Base-by-base conservation (phyloP, 2,113 vertebrate species). In the Azemiops feae region DNA sequence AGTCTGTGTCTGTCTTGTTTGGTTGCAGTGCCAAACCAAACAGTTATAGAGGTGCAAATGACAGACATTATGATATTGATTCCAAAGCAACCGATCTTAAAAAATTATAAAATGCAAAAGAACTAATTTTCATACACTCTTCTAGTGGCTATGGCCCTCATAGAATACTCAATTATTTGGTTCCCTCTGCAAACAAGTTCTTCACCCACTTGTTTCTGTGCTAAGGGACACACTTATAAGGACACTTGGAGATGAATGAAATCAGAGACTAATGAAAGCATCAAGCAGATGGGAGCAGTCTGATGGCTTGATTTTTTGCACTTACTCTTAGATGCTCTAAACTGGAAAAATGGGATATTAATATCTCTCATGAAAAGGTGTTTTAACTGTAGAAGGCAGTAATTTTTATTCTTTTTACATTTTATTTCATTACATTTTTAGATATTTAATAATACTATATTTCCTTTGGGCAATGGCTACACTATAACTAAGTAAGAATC, bases 371-470 rank as follows among this genome's bases (percentile, higher is more conserved):
- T 3, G 30, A 47, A n/a, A 60, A 93, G 47, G 20, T 85, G 34
- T 22, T 85, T 85, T 85, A 85, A 89, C 64, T 50, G 27, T 20
- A 85, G 81, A 50, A 23, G 5, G 55, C 16, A 39, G 9, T 50
- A 25, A 57, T 93, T 86, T 89, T 50, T 89, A 89, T 52, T 45
- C 54, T 85, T 47, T 57, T 92, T 89, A 85, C 45, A 23, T 92
- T 92, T 53, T 53, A 58, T 12, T 90, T 81, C 16, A 54, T 8
- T 34, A 74, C 47, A 90, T 86, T 89, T 90, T 45, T 16, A 20
- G 85, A 47, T 90, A 60, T 90, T 86, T 43, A 45, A 9, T 45
- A 86, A 58, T 53, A 85, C n/a, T 86, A 22, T 86, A 93, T 60
- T 93, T 93, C 64, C 69, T 93, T 90, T 85, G 34, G 39, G 18